Base-by-base conservation (phyloP, 2,113 vertebrate genomes). In the Pseudorhombus dupliciocellatus region DNA sequence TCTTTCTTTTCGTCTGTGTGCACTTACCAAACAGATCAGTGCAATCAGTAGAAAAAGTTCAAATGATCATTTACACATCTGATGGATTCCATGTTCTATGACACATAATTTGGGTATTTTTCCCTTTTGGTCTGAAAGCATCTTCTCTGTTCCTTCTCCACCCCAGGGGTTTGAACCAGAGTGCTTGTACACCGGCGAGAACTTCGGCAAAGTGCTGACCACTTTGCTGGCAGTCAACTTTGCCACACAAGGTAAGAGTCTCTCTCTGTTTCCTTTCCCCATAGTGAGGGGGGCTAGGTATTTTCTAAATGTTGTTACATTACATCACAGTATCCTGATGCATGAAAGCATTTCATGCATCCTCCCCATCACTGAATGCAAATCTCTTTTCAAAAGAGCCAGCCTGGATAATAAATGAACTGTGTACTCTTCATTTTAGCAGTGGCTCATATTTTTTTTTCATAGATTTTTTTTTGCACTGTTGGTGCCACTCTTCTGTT, bases 211-310 rank as follows among this genome's bases (percentile, higher is more conserved):
- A 87, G 94, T 98, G 57, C 87, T 98, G 86, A 94, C 86, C 61
- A 96, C 96, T 3, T 92, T 98, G 83, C 89, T 94, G 85, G 95
- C 95, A 65, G 84, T 99, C 83, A 98, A 95, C 93, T 96, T 96
- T 88, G 95, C 96, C 50, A 96, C 95, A 4, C 96, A 97, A 96
- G 97, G 97, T 98, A 95, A 94, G 94, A 11, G 31, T 48, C 67
- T 21, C 31, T 71, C 11, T 42, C 50, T 64, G 20, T 18, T 9
- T 56, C 54, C 21, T 3, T 4, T 22, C 15, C 4, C 12, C 16
- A 12, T 42, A 16, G 8, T 20, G 28, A 4, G 21, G 4, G 30
- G 28, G 16, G 44, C 15, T 56, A 46, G 3, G 44, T 42, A 16
- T 12, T 44, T 44, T 69, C 34, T 26, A 51, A 20, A 20, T 44